Evolutionary conservation across 1,140 invertebrate species (phyloP), one percentile per base, ranked within the genome.

Genomic region (Lithobius niger): DNA sequence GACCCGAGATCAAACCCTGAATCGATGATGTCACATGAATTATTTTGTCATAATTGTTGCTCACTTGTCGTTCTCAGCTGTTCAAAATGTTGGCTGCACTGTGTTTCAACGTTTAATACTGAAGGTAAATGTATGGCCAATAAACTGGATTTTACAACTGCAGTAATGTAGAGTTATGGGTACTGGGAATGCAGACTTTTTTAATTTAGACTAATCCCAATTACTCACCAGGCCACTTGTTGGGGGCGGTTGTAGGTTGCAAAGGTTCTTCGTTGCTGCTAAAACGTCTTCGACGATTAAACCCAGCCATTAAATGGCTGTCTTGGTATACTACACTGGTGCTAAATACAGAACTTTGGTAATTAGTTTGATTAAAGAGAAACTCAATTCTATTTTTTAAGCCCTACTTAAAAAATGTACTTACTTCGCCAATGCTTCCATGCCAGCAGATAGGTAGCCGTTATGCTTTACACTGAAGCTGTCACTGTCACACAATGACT

Each of bases 401-500:
- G 13, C 22, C 44, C 6, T 15, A 19, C 31, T 36, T 36, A 10
- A 36, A 10, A n/a, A 47, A 10, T 15, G 22, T 6, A 47, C 53
- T 55, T 62, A 73, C 70, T 67, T 68, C 28, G 67, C 70, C 52
- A 73, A 70, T 3, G 67, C 69, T 58, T 73, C 72, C 57, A 73
- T 65, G 24, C 65, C 66, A 27, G 67, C 65, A 58, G 68, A 67
- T 54, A 59, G 56, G 50, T 59, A 64, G 50, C 57, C 57, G n/a
- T 54, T 54, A 51, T 68, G 66, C 45, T 62, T 72, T 18, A 64
- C 65, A 57, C 59, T 64, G 57, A 66, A 65, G 49, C 50, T 69
- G 60, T 98, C 94, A 1, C 91, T 94, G 71, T 97, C 94, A 72
- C 93, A 98, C 1, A 99, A 77, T 27, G 92, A 95, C 73, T 99